These are phyloP conservation scores for Echinometra lucunter DNA, from an alignment of 53 echinoderm and acorn worm genomes.

Conservation along the genomic window DNA sequence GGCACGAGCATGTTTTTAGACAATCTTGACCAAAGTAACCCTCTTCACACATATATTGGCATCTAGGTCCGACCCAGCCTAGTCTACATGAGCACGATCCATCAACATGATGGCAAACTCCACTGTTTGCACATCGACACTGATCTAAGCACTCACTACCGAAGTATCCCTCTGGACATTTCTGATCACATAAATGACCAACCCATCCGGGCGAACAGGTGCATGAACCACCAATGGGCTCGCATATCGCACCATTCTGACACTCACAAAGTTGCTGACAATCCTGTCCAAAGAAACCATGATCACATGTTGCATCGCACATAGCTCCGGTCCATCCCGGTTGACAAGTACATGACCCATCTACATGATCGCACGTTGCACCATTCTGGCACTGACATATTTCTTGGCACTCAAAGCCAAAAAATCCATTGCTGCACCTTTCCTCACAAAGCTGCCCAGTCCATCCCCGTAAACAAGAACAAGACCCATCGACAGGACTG, in stretches of 20 bases:
- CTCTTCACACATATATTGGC: slow-evolving; percentile 67
- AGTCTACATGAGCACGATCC: slow-evolving; percentile 77
- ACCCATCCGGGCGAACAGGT: slow-evolving; percentile 79
- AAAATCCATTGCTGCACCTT: slow-evolving; percentile 70
- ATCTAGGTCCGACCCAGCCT: slow-evolving; percentile 73
- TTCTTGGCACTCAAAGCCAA: slow-evolving; percentile 69
- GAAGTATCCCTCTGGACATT: slow-evolving; percentile 67
- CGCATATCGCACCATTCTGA: slow-evolving; percentile 69
- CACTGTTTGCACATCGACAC: slow-evolving; percentile 76
- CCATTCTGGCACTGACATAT: slow-evolving; percentile 70
- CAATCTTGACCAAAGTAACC: slow-evolving; percentile 69
- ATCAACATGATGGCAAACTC: slow-evolving; percentile 68
- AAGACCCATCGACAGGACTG: slow-evolving; percentile 68
- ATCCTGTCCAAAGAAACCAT: slow-evolving; percentile 68
- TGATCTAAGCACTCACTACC: slow-evolving; percentile 67
- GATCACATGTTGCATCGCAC: slow-evolving; percentile 68
- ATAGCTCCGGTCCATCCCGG: slow-evolving; percentile 27
- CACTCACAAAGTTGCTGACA: slow-evolving; percentile 71
- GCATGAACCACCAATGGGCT: slow-evolving; percentile 77
- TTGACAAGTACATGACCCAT: slow-evolving; percentile 69
- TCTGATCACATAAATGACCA: slow-evolving; percentile 64
- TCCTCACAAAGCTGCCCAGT: slow-evolving; percentile 70
- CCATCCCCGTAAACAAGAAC: slow-evolving; percentile 77
- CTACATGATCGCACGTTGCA: slow-evolving; percentile 70
- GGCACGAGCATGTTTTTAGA: slow-evolving; percentile 64